phyloP scores from a whole-genome alignment of 2,113 vertebrate genomes.

The Aegotheles bennettii region DNA sequence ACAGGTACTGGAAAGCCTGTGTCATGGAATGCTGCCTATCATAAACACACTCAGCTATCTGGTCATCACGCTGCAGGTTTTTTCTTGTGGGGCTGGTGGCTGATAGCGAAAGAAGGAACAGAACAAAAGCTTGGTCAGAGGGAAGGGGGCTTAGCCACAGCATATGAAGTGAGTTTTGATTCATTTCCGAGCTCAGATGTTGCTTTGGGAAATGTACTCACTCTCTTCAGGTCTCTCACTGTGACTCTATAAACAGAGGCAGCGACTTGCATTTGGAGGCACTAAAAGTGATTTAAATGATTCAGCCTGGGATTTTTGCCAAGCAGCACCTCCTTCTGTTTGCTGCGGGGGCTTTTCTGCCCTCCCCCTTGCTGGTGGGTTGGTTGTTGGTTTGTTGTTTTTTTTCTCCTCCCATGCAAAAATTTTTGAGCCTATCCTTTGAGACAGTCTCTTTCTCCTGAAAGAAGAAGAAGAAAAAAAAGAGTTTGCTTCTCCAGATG shows the following conservation, averaged over 20 bases:
- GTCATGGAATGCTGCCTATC: background rate
- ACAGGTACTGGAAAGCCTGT: background rate
- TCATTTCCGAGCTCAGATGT: slow-evolving; percentile 49
- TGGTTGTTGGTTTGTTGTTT: background rate
- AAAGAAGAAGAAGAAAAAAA: slow-evolving; percentile 1
- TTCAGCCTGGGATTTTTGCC: slow-evolving; percentile 61
- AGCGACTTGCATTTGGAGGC: slow-evolving; percentile 55
- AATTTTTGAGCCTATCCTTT: slow-evolving; percentile 37
- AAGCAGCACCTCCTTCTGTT: slow-evolving; percentile 70
- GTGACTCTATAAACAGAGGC: slow-evolving; percentile 68
- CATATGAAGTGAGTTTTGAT: slow-evolving; percentile 45
- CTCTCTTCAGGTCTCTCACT: slow-evolving; percentile 58
- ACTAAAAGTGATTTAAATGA: slow-evolving; percentile 73
- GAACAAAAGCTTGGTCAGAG: slow-evolving; percentile 45
- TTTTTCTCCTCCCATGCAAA: slow-evolving; percentile 15
- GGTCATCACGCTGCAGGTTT: background rate
- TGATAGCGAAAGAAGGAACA: background rate
- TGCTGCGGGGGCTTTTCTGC: slow-evolving; percentile 30
- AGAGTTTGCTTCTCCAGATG: slow-evolving; percentile 51
- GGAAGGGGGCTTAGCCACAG: slow-evolving; percentile 18
- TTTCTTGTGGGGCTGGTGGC: background rate
- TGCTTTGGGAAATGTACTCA: slow-evolving; percentile 66
- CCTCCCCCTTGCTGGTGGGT: background rate
- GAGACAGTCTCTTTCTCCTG: slow-evolving; percentile 41
- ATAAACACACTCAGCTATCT: background rate